Base-by-base conservation (phyloP, 2,113 vertebrate species). In the Brachyistius frenatus region DNA sequence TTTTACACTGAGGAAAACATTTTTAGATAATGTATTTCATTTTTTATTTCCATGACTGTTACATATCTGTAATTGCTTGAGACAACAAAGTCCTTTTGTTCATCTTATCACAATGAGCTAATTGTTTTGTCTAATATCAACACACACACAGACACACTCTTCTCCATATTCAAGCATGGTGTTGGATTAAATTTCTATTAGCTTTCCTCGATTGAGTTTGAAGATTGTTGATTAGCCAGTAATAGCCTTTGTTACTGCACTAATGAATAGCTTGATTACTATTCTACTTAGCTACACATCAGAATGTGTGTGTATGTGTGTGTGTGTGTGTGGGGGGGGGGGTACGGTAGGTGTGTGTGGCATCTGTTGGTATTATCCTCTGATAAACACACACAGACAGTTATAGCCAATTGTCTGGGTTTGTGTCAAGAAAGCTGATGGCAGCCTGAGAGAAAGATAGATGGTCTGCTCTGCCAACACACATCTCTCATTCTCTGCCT, bases 211-310 rank as follows among this genome's bases (percentile, higher is more conserved):
- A 95, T 93, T 95, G 92, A 94, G 90, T 96, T 93, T 94, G 93
- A 90, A 91, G 95, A 95, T 88, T 92, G 93, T 93, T 95, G 96
- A 96, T 96, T 94, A 95, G 89, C 88, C 89, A 87, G 39, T 96
- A 96, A 96, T 96, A 91, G 95, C 88, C 94, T 95, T 95, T 93
- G 92, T 94, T 94, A 82, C 69, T 62, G 91, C 74, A 78, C 90
- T 95, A 95, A 95, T 95, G 86, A 86, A 94, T 94, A 88, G 81
- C 94, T 96, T 96, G 94, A 96, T 97, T 95, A 95, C 94, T 91
- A 89, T 91, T 93, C 89, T 92, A 92, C 90, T 83, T 89, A 90
- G 89, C 86, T 80, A 61, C 87, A 84, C 77, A 93, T 83, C 83
- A 89, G 84, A 84, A 73, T 61, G 73, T 30, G 36, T 53, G 32